A percentile compares a stretch with the other conserved stretches of the same genome.
These are phyloP conservation scores for Oxygymnocypris stewartii DNA, from an alignment of 2,113 vertebrate genomes.

Conservation along the genomic window DNA sequence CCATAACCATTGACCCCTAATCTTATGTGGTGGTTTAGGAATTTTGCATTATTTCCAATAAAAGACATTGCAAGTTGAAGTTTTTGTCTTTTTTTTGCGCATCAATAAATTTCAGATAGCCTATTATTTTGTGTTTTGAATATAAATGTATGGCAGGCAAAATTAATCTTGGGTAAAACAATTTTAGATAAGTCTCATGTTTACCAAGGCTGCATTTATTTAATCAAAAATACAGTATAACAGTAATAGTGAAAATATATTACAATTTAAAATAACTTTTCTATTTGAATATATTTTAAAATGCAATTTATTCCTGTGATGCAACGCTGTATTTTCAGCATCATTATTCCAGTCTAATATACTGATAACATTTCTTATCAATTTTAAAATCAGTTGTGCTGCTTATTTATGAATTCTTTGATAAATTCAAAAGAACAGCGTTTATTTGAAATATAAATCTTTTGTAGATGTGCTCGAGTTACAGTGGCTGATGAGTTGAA, in stretches of 20 bases:
- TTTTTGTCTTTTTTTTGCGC: background rate
- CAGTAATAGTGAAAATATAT: background rate
- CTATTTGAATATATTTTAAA: background rate
- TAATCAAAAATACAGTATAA: background rate
- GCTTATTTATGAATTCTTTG: background rate
- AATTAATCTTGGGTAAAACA: background rate
- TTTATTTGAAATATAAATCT: background rate
- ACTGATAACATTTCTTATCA: background rate
- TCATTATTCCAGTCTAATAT: background rate
- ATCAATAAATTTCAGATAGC: background rate
- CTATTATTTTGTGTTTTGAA: background rate
- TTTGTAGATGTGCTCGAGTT: background rate
- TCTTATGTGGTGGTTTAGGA: conserved; percentile 39
- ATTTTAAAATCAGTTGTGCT: background rate
- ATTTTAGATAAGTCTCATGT: background rate
- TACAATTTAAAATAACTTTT: background rate
- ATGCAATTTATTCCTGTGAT: background rate
- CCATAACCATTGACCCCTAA: conserved; percentile 5
- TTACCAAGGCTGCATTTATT: background rate
- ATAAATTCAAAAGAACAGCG: background rate
- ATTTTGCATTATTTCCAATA: conserved; percentile 67
- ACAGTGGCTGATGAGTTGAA: background rate
- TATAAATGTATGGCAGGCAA: background rate
- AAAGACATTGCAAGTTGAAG: conserved; percentile 55
- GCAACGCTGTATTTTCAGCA: background rate